These are phyloP conservation scores for Leptura quadrifasciata DNA, from an alignment of 2,888 invertebrate species.

Conservation along the genomic window DNA sequence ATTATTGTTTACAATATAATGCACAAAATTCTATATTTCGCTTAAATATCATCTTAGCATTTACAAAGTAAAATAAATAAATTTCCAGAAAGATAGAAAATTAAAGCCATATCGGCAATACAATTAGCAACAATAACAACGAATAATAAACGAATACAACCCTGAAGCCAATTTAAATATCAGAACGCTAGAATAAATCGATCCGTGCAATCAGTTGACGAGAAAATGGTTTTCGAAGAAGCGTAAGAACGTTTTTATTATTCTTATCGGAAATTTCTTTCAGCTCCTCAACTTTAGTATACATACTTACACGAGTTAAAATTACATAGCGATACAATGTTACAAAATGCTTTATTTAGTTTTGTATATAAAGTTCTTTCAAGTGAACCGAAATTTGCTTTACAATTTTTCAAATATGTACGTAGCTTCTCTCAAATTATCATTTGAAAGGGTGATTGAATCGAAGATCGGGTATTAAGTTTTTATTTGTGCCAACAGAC, in stretches of 20 bases:
- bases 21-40: no score
- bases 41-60: no score
- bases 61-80: no score
- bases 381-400: neutral
- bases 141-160: neutral
- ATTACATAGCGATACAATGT: constrained; percentile 4
- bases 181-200: neutral
- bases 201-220: neutral
- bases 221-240: constrained; percentile 7
- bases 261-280: constrained; percentile 7
- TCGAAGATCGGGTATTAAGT: no score
- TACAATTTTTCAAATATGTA: neutral
- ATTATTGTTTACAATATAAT: no score
- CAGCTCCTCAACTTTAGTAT: neutral
- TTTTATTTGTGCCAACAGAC: no score
- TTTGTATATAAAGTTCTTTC: neutral
- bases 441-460: no score
- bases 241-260: constrained; percentile 5
- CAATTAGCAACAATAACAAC: neutral
- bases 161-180: constrained; percentile 3
- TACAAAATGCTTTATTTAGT: neutral
- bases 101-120: neutral
- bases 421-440: no score
- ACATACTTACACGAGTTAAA: neutral
- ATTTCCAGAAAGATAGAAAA: no score